Evolutionary conservation across 2,888 invertebrate genomes (phyloP).

Genomic region (Chloroclysta siterata): DNA sequence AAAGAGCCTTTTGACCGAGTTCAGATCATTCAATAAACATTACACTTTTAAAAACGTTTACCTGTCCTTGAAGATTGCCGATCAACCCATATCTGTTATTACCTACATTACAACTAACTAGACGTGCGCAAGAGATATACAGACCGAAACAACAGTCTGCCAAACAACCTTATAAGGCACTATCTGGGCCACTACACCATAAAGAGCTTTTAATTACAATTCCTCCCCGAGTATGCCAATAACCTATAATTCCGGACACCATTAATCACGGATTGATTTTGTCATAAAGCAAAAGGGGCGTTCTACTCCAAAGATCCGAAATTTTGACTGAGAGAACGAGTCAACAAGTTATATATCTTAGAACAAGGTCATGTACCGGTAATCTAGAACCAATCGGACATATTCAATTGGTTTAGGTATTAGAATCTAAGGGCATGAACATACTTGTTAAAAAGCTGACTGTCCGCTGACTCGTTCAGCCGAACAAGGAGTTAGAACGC

Average conservation of each 20-base stretch:
- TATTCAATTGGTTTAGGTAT: too few relatives aligned
- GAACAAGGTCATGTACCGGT: not conserved
- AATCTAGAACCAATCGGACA: not conserved
- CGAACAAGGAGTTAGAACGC: too few relatives aligned
- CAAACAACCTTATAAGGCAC: conserved; percentile 11
- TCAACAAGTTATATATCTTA: not conserved
- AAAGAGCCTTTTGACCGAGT: not conserved
- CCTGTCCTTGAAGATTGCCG: conserved; percentile 1
- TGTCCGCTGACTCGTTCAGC: too few relatives aligned
- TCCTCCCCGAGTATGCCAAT: conserved; percentile 15
- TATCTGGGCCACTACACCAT: conserved; percentile 16
- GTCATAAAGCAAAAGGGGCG: not conserved
- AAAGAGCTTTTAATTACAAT: conserved; percentile 15
- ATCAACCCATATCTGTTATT: not conserved
- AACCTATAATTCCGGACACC: not conserved
- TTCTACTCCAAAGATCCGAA: not conserved
- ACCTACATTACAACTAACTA: conserved; percentile 7
- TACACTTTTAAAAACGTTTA: conserved; percentile 2
- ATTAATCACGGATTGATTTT: conserved; percentile 2
- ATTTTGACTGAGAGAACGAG: not conserved
- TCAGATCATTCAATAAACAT: conserved; percentile 19
- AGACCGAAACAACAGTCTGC: conserved; percentile 3
- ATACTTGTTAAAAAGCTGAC: too few relatives aligned
- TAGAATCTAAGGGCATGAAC: too few relatives aligned
- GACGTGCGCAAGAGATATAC: conserved; percentile 6